Evolutionary conservation across 1,140 invertebrate species (phyloP).

Genomic region (Rhizoglyphus robini): DNA sequence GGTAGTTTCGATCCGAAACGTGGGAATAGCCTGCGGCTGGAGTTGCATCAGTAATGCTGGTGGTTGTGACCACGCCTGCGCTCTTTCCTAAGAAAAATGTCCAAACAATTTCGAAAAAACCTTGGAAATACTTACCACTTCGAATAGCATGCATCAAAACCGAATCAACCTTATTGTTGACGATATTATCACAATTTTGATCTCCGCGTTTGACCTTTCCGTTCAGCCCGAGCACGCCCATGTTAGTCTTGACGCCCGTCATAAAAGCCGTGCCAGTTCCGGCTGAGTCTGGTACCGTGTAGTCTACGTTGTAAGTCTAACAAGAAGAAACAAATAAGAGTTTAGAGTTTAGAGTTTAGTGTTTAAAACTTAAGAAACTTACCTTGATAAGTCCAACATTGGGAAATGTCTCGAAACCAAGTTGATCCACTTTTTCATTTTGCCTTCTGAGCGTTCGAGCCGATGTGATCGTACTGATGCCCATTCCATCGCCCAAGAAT

Average conservation of each 20-base stretch:
- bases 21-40: conserved; percentile 71
- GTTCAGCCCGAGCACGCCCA: conserved; percentile 58
- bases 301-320: conserved; percentile 22
- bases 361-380: neutral
- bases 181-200: conserved; percentile 51
- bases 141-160: conserved; percentile 53
- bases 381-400: conserved; percentile 48
- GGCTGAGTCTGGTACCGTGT: conserved; percentile 72
- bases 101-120: conserved; percentile 47
- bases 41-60: conserved; percentile 77
- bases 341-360: too few species aligned
- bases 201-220: conserved; percentile 43
- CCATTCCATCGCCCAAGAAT: conserved; percentile 86
- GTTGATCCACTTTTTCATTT: conserved; percentile 47
- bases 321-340: conserved; percentile 39
- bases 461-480: conserved; percentile 61
- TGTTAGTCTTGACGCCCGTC: conserved; percentile 68
- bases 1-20: conserved; percentile 56
- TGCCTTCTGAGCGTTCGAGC: conserved; percentile 45
- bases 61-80: conserved; percentile 74
- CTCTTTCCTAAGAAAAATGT: conserved; percentile 33
- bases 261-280: conserved; percentile 74
- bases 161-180: conserved; percentile 43
- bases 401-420: conserved; percentile 68
- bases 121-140: neutral